Conservation (phyloP, 2,113 vertebrate species). For the Psittacula cyanocephala region DNA sequence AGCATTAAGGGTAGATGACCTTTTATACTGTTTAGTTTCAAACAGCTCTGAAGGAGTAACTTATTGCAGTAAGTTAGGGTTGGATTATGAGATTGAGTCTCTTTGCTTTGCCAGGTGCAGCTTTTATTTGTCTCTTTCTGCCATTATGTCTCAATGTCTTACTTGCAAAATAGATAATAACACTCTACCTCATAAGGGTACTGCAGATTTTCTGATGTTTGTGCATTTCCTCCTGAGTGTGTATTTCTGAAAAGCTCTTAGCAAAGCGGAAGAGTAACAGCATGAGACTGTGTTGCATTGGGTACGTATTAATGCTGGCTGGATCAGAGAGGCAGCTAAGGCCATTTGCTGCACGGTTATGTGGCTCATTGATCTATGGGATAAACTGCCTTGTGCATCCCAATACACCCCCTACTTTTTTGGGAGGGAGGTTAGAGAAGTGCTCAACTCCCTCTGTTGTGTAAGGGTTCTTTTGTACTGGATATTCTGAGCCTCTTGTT, state of each 20-base stretch:
- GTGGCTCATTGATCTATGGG: neutral
- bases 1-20: neutral
- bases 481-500: neutral
- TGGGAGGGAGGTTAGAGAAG: neutral
- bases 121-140: neutral
- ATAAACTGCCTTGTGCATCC: neutral
- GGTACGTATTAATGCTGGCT: neutral
- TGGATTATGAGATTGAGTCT: neutral
- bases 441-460: neutral
- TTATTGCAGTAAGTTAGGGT: neutral
- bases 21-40: neutral
- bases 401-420: fast-evolving
- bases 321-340: neutral
- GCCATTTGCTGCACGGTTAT: neutral
- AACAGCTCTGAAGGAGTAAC: neutral
- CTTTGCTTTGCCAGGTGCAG: neutral
- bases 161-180: neutral
- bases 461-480: neutral
- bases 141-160: neutral
- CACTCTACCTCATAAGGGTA: neutral
- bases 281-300: neutral
- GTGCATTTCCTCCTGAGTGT: neutral
- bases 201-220: neutral
- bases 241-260: neutral
- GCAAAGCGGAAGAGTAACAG: neutral